Conservation (phyloP, 1,140 invertebrate species). For the Bilobella aurantiaca region DNA sequence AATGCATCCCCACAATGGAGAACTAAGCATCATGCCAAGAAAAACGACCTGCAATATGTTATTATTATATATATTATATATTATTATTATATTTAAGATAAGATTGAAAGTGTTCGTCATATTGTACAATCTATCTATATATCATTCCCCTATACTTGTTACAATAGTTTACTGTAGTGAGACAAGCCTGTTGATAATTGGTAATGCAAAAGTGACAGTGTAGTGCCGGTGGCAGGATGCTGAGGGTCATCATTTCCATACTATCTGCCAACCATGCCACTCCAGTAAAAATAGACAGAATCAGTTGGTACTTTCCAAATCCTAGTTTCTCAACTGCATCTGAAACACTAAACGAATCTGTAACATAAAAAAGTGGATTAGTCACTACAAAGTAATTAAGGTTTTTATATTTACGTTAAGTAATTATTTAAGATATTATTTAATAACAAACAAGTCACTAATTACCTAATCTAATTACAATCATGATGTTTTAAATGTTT, state of each 20-base stretch:
- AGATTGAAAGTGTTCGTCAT: no score
- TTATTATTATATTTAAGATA: no score
- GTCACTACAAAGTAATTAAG: no score
- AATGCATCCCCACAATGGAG: conserved; percentile 88
- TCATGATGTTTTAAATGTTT: no score
- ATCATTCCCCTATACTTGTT: no score
- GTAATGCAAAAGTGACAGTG: conserved; percentile 89
- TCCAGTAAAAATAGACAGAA: conserved; percentile 71
- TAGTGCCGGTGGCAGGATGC: conserved; percentile 80
- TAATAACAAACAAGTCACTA: no score
- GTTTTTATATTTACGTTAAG: no score
- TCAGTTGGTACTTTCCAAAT: conserved; percentile 92
- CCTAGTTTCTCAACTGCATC: conserved; percentile 91
- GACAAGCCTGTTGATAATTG: conserved; percentile 61
- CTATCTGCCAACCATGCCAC: conserved; percentile 94
- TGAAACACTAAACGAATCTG: conserved; percentile 84
- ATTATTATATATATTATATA: conserved; percentile 2
- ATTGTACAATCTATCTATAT: no score
- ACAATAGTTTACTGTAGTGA: conserved; percentile 67
- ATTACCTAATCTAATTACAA: no score
- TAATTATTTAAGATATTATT: no score
- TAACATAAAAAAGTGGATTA: no score
- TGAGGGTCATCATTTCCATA: conserved; percentile 96
- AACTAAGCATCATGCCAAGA: conserved; percentile 92
- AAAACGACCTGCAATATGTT: conserved; percentile 70